Evolutionary conservation across 1,140 invertebrate species (phyloP), one percentile per base, ranked within the genome.

Genomic region (Reticulitermes speratus): DNA sequence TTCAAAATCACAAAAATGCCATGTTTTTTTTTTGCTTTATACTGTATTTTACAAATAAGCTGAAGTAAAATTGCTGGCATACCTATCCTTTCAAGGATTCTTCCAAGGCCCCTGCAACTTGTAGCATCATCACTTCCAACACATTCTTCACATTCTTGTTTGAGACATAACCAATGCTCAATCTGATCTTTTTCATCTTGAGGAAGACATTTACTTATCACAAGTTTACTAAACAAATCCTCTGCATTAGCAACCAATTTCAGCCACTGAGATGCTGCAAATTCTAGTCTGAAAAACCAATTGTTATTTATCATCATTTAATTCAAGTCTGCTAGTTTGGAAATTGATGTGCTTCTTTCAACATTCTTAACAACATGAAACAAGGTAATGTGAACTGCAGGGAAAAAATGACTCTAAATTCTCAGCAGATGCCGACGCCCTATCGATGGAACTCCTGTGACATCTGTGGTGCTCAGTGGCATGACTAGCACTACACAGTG

Each of bases 61-160:
- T 55, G 19, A 55, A 21, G 14, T 75, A 8, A 75, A 25, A 30
- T 14, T 30, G 65, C 2, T 25, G n/a, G n/a, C 65, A 25, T 88
- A 88, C 87, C 87, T 44, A 95, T 95, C 88, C 93, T 92, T 87
- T 94, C 93, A 30, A 95, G 90, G 0, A 93, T 93, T 90, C 94
- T 90, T 88, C 93, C 89, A 87, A 92, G 92, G 82, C 92, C 92
- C n/a, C 90, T 91, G 55, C 91, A 92, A 5, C 91, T 86, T 86
- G 90, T 90, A 59, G 88, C 86, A 87, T 87, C 83, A 81, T 94
- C 94, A 85, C 91, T 93, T 88, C 94, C 94, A 44, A 97, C 93
- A 89, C 96, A 97, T 88, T 96, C 96, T 90, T 97, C 96, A 90
- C 96, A 96, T 90, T 97, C 96, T 87, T 96, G 95, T 90, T 97